Evolutionary conservation across 1,140 invertebrate genomes (phyloP), one percentile per base, ranked within the genome.

Genomic region (Drosophila suzukii): DNA sequence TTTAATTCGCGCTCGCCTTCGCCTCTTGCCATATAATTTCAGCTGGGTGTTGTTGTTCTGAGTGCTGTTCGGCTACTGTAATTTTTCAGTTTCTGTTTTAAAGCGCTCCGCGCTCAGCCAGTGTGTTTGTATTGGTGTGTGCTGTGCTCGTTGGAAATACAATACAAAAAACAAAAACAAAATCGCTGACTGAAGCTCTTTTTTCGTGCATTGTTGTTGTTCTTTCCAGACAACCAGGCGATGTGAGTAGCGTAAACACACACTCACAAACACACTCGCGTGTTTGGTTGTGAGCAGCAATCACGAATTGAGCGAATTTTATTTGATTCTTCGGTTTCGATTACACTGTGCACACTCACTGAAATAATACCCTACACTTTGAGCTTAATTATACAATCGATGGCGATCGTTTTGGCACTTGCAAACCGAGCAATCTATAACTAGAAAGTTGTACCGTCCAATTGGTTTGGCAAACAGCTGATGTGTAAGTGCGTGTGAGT

Each of bases 101-200:
- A 63, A 62, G 62, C 73, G 73, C 62, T 60, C 51, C 60, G 39
- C 73, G 60, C 73, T 57, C 70, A 55, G 72, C 56, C 27, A 12
- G 43, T 62, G 61, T 59, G 61, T 59, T 24, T 47, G 47, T 44
- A n/a, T 51, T 30, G 11, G 60, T 30, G 32, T 56, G 60, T 51
- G 10, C 41, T 59, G 39, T 39, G 75, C 56, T 51, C 39, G 55
- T 41, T 47, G 36, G n/a, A 32, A 34, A 34, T 11, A 46, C 43
- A 46, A 46, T 20, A 43, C 41, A 4, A 56, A 47, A 43, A 61
- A 61, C 72, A 76, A 83, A 56, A 47, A 43, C 51, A 61, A 76
- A 76, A 83, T 74, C 47, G 71, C 71, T 78, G 65, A 74, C 54
- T 55, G 59, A 55, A 80, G 77, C 76, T 84, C 60, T 57, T 76